A percentile compares a stretch with the other conserved stretches of the same genome.
Evolutionary conservation across 2,888 invertebrate genomes (phyloP).

Genomic region (Petrolisthes manimaculis): DNA sequence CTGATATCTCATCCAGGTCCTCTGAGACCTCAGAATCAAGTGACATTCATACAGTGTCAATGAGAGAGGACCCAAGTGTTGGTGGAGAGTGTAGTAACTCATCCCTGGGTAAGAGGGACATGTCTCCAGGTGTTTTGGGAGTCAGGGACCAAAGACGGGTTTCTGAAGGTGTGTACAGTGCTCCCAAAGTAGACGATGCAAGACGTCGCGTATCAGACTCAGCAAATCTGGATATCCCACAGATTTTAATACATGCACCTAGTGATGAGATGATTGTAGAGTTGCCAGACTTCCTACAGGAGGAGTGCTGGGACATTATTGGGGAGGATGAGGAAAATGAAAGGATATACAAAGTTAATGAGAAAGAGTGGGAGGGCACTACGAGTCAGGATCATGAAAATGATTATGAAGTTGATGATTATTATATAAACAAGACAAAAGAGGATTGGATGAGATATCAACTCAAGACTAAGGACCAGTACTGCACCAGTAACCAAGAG

Average conservation of each 20-base stretch:
- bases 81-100: neutral
- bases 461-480: slow-evolving; percentile 8
- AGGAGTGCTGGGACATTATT: neutral
- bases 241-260: slow-evolving; percentile 44
- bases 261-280: slow-evolving; percentile 34
- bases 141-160: neutral
- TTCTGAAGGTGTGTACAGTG: neutral
- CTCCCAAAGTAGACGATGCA: neutral
- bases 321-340: neutral
- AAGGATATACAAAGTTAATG: neutral
- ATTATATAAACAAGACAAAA: too few relatives aligned
- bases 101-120: neutral
- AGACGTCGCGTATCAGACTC: neutral
- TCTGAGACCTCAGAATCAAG: neutral
- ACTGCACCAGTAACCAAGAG: slow-evolving; percentile 47
- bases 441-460: neutral
- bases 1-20: slow-evolving; percentile 16
- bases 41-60: too few relatives aligned
- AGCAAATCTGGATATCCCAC: slow-evolving; percentile 33
- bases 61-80: neutral
- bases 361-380: neutral
- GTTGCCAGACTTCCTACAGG: neutral
- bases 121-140: neutral
- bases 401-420: neutral
- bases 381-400: neutral